These are phyloP conservation scores for Drosophila equinoxialis DNA, from an alignment of 1,140 invertebrate species.

Conservation along the genomic window DNA sequence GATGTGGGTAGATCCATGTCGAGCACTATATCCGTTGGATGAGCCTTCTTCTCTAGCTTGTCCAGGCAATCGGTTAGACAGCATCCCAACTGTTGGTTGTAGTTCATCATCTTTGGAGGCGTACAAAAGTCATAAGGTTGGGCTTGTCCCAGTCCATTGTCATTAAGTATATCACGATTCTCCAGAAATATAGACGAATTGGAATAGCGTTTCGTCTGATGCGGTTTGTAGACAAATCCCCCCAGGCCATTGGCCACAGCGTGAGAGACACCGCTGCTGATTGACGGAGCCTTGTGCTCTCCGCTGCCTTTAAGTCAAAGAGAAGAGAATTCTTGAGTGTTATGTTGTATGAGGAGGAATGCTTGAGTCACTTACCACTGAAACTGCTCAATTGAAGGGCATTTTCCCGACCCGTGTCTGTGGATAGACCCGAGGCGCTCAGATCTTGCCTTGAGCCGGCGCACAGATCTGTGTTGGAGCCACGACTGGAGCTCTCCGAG, in stretches of 20 bases:
- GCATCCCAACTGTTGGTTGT: conserved; percentile 61
- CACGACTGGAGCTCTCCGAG: conserved; percentile 75
- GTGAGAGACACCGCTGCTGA: conserved; percentile 77
- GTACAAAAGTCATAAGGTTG: conserved; percentile 71
- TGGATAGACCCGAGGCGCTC: conserved; percentile 77
- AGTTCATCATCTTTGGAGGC: conserved; percentile 77
- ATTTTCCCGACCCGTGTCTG: conserved; percentile 76
- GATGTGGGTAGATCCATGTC: conserved; percentile 76
- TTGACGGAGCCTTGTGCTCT: conserved; percentile 74
- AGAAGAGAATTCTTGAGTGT: neutral
- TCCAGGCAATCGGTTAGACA: conserved; percentile 59
- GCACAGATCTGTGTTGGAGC: conserved; percentile 75
- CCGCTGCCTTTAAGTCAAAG: conserved; percentile 60
- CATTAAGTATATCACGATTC: conserved; percentile 82
- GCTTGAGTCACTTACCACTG: conserved; percentile 56
- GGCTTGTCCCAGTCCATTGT: conserved; percentile 62
- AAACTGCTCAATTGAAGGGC: conserved; percentile 77
- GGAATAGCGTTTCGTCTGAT: conserved; percentile 76
- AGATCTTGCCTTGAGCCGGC: conserved; percentile 78
- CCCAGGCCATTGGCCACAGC: conserved; percentile 76
- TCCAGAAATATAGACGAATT: conserved; percentile 82
- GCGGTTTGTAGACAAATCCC: conserved; percentile 75
- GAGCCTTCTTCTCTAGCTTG: conserved; percentile 58
- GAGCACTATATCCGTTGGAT: conserved; percentile 57
- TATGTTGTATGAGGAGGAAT: too few relatives aligned